These are phyloP conservation scores for Neopelma chrysocephalum DNA, from an alignment of 2,797 vertebrate species.

Conservation along the genomic window DNA sequence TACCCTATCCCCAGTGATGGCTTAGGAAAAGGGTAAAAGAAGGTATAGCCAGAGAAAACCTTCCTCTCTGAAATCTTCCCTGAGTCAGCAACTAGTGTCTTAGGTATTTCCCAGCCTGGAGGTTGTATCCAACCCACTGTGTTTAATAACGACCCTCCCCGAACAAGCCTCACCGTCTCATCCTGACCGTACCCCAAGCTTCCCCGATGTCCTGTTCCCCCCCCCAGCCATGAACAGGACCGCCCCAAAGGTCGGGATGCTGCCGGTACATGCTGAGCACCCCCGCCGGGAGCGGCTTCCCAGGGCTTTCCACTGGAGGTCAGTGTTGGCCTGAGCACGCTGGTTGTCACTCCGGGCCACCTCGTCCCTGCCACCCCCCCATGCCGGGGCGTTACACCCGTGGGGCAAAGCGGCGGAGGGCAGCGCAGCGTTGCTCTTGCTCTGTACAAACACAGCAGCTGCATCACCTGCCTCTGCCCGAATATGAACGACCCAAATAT, in stretches of 20 bases:
- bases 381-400: rapidly evolving
- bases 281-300: not conserved
- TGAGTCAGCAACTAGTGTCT: not conserved
- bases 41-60: not conserved
- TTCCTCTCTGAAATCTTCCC: not conserved
- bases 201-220: not conserved
- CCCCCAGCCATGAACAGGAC: not conserved
- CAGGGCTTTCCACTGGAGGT: slow-evolving; percentile 44
- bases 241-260: not conserved
- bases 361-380: not conserved
- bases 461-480: not conserved
- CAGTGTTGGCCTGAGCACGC: slow-evolving; percentile 40
- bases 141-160: not conserved
- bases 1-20: rapidly evolving
- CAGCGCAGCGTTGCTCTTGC: not conserved
- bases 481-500: not conserved
- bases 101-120: not conserved
- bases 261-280: rapidly evolving
- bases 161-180: not conserved
- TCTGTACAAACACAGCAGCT: not conserved
- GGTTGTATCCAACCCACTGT: not conserved
- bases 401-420: rapidly evolving
- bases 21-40: not conserved
- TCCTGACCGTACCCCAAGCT: not conserved
- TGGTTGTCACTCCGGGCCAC: not conserved